phyloP scores from a whole-genome alignment of 2,888 invertebrate genomes.

The Heteropelma amictum region DNA sequence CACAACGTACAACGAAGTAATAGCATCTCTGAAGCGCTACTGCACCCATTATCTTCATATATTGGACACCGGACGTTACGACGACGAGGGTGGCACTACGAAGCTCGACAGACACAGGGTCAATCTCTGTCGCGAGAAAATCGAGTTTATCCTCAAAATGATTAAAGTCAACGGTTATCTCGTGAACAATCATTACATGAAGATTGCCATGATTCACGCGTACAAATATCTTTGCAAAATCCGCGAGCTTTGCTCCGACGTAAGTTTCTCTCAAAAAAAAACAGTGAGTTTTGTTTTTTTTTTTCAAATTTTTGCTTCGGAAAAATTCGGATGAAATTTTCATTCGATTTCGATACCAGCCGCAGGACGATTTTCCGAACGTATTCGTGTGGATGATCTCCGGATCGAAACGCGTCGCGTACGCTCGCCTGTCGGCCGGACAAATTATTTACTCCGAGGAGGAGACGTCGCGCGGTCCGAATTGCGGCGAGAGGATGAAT shows the following conservation, averaged over 20 bases:
- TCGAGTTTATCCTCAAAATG: slow-evolving; percentile 67
- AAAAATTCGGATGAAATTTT: not conserved
- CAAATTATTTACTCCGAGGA: slow-evolving; percentile 79
- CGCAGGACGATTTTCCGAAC: slow-evolving; percentile 81
- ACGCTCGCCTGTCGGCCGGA: slow-evolving; percentile 78
- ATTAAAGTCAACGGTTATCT: slow-evolving; percentile 71
- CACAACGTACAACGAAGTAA: slow-evolving; percentile 70
- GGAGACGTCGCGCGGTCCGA: slow-evolving; percentile 76
- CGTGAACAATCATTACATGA: slow-evolving; percentile 68
- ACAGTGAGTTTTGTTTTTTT: not conserved
- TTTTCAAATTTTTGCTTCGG: not conserved
- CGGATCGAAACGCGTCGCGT: slow-evolving; percentile 80
- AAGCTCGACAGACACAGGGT: slow-evolving; percentile 71
- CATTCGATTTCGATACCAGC: slow-evolving; percentile 67
- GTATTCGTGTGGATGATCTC: slow-evolving; percentile 81
- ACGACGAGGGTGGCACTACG: slow-evolving; percentile 69
- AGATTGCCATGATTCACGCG: slow-evolving; percentile 72
- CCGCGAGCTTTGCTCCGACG: slow-evolving; percentile 78
- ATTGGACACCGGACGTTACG: slow-evolving; percentile 64
- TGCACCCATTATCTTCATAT: slow-evolving; percentile 76
- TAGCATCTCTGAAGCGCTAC: slow-evolving; percentile 69
- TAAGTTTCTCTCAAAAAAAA: slow-evolving; percentile 64
- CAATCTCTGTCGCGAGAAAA: slow-evolving; percentile 67
- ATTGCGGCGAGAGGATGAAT: slow-evolving; percentile 78
- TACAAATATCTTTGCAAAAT: slow-evolving; percentile 77